Evolutionary conservation across 2,888 invertebrate genomes (phyloP).

Genomic region (Brenthis ino): DNA sequence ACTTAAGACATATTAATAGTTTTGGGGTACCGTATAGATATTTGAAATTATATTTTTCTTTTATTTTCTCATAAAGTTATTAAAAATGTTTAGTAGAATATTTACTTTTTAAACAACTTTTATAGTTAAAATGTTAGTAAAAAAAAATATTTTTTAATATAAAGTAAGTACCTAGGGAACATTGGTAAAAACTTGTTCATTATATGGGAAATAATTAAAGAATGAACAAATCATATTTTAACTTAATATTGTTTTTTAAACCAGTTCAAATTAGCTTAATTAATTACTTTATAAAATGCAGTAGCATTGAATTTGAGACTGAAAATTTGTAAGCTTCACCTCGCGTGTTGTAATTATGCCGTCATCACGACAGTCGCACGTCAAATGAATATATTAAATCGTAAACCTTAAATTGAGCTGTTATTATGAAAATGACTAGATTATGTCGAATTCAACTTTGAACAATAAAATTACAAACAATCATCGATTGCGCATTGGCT

Average conservation of each 20-base stretch:
- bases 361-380: constrained; percentile 46
- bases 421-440: constrained; percentile 45
- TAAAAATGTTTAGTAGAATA: too few species aligned
- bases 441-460: constrained; percentile 40
- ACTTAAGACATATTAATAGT: neutral
- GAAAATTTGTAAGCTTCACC: constrained; percentile 15
- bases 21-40: neutral
- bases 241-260: neutral
- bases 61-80: too few species aligned
- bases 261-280: neutral
- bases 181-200: neutral
- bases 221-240: too few species aligned
- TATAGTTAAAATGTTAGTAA: too few species aligned
- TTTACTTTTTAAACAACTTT: too few species aligned
- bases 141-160: neutral
- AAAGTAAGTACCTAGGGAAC: neutral
- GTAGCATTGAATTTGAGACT: constrained; percentile 13
- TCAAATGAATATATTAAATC: constrained; percentile 44
- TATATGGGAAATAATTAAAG: too few species aligned
- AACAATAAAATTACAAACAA: constrained; percentile 50
- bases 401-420: constrained; percentile 35
- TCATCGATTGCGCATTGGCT: constrained; percentile 16
- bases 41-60: too few species aligned
- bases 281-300: constrained; percentile 8
- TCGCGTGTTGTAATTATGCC: constrained; percentile 25